Evolutionary conservation across 2,888 invertebrate species (phyloP), one percentile per base, ranked within the genome.

Genomic region (Gastrophysa polygoni): DNA sequence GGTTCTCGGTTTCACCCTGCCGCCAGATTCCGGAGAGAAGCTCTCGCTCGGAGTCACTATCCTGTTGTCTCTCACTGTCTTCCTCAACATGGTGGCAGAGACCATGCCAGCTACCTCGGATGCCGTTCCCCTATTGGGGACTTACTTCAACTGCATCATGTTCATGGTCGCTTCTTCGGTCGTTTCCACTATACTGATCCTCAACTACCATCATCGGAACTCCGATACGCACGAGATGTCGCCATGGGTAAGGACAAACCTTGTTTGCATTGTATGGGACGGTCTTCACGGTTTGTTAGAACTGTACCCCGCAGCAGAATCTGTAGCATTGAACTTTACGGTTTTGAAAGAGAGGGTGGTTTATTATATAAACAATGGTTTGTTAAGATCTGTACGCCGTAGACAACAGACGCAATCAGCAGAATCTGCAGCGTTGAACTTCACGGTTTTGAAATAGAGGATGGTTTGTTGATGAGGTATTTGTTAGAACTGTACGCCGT

Each of bases 121-220:
- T 83, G 94, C 94, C 74, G 94, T 95, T 78, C 93, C 93, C 73
- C 86, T 93, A 76, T 86, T 93, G 84, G 93, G 93, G 83, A 96
- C 96, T 75, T 97, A 97, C 86, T 98, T 98, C 88, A 97, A 97
- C 87, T 96, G 96, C 86, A 97, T 97, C 85, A 98, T 98, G 98
- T 95, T 97, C 85, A 97, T 97, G 96, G 96, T 97, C 84, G 96
- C 97, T 77, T 94, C 96, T 78, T 97, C 97, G 73, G 96, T 98
- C 82, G 95, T 97, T 80, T 95, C 96, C 82, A 98, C 97, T 71
- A 97, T 98, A 81, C 91, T 97, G 79, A 96, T 98, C 82, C 89
- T 98, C 79, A 98, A 97, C 86, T 97, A 96, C 85, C 97, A 98
- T 85, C 96, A 97, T 86, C 89, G 97, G 80, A 95, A 95, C 83